Conservation (phyloP, 1,140 invertebrate genomes). For the Philopotamus ludificatus region DNA sequence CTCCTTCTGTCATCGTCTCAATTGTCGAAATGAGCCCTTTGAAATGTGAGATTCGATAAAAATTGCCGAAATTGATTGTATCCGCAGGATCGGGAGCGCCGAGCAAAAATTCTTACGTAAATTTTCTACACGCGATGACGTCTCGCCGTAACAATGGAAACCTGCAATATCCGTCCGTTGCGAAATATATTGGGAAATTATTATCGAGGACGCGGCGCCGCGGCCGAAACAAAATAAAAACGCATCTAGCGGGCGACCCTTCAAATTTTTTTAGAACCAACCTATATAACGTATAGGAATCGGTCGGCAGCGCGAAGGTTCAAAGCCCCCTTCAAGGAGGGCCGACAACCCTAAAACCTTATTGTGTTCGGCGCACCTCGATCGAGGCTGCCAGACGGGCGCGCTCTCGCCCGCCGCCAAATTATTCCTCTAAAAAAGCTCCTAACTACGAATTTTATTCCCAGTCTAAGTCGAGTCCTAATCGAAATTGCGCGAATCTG, state of each 20-base stretch:
- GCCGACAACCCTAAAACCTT: conserved; percentile 27
- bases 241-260: not conserved
- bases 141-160: conserved; percentile 1
- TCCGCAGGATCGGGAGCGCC: too few species aligned
- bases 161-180: conserved; percentile 23
- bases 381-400: conserved; percentile 8
- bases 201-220: not conserved
- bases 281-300: not conserved
- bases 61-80: too few species aligned
- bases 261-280: not conserved
- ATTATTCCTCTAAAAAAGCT: too few species aligned
- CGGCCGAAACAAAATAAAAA: too few species aligned
- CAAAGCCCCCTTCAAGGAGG: conserved; percentile 19
- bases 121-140: too few species aligned
- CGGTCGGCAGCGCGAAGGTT: conserved; percentile 8
- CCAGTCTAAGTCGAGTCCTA: too few species aligned
- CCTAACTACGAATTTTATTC: not conserved
- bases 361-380: conserved; percentile 20
- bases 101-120: too few species aligned
- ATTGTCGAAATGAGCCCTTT: too few species aligned
- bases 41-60: too few species aligned
- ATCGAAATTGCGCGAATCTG: too few species aligned
- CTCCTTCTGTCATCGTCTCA: too few species aligned
- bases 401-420: not conserved
- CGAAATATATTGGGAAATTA: conserved; percentile 14